Percentiles rank a stretch among this genome's conserved stretches.
Conservation (phyloP, 2,113 vertebrate species). For the Triplophysa dalaica region DNA sequence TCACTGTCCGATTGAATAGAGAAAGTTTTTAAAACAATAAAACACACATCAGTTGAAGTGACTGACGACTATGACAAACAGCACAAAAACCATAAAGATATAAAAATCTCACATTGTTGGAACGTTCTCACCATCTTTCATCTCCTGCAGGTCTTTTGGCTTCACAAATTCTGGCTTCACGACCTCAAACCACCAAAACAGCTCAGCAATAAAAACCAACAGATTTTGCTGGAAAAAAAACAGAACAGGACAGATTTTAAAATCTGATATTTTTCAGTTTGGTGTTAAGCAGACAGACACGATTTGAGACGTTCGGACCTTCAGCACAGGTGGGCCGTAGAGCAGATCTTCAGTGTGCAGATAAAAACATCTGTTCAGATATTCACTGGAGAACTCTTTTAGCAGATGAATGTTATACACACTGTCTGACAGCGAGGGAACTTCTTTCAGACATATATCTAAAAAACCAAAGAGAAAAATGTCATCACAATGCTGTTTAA, state of each 20-base stretch:
- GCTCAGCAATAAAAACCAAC: conserved; percentile 92
- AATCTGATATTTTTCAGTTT: not conserved
- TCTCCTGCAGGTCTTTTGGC: conserved; percentile 86
- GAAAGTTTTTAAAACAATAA: no score
- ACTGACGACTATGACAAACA: no score
- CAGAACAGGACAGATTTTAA: not conserved
- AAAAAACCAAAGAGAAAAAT: conserved; percentile 8
- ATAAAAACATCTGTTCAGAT: conserved; percentile 88
- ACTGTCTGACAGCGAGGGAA: conserved; percentile 86
- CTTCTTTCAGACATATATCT: conserved; percentile 96
- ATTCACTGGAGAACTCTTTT: conserved; percentile 85
- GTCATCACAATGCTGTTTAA: not conserved
- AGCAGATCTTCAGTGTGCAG: conserved; percentile 90
- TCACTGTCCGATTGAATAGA: conserved; percentile 68
- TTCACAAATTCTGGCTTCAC: conserved; percentile 93
- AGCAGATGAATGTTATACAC: conserved; percentile 91
- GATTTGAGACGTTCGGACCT: conserved; percentile 72
- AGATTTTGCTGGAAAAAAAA: conserved; percentile 80
- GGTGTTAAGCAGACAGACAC: not conserved
- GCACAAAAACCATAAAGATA: no score
- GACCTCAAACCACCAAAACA: conserved; percentile 97
- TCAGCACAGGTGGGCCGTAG: conserved; percentile 87
- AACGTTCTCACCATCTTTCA: conserved; percentile 81
- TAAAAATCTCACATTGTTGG: no score
- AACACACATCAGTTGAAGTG: no score